phyloP scores from a whole-genome alignment of 2,888 invertebrate genomes.

The Xanthia togata region DNA sequence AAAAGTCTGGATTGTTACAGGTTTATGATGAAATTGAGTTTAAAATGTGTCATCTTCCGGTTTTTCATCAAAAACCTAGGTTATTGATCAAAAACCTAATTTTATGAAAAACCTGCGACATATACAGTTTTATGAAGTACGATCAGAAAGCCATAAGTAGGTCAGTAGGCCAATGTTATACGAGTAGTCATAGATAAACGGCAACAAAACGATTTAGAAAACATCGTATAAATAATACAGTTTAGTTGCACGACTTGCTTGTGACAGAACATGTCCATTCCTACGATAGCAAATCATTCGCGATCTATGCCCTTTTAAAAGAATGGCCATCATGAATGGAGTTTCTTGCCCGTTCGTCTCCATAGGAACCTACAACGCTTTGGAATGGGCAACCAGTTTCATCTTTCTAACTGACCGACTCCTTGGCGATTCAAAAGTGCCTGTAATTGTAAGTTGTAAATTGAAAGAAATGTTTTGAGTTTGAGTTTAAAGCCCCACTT shows the following conservation, averaged over 20 bases:
- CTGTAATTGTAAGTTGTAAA: background rate
- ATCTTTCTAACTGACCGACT: background rate
- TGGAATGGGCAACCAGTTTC: background rate
- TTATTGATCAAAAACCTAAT: too few species aligned
- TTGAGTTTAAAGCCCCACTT: background rate
- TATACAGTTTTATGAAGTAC: conserved; percentile 8
- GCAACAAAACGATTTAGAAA: conserved; percentile 1
- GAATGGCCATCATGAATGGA: background rate
- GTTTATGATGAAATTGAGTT: too few species aligned
- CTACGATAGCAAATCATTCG: background rate
- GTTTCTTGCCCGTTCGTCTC: background rate
- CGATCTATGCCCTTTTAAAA: background rate
- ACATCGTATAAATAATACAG: background rate
- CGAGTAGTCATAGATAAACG: background rate
- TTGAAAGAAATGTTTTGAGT: background rate
- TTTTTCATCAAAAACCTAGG: too few species aligned
- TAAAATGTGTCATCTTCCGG: too few species aligned
- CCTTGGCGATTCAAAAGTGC: background rate
- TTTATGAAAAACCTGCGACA: too few species aligned
- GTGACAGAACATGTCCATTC: background rate
- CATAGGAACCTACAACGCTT: background rate
- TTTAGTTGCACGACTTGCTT: conserved; percentile 5
- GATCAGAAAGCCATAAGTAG: conserved; percentile 12
- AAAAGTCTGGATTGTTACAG: too few species aligned
- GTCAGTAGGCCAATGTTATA: conserved; percentile 30